Base-by-base conservation (phyloP, 2,888 invertebrate species). In the Hypercompe scribonia region DNA sequence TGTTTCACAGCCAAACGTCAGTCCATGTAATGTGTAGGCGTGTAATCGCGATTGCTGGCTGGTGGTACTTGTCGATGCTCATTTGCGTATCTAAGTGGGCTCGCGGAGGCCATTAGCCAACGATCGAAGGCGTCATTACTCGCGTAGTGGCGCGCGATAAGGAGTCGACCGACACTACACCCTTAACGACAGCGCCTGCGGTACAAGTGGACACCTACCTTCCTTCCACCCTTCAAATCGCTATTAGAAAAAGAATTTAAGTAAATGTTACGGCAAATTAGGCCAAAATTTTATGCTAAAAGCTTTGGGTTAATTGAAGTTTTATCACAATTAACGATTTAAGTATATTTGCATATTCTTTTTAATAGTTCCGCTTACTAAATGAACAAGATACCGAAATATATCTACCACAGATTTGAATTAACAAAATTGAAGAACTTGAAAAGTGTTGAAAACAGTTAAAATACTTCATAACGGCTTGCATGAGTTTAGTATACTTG, bases 41-140 rank as follows among this genome's bases (percentile, higher is more conserved):
- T 86, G 90, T 90, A 90, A 91, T 91, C 88, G 89, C 85, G 89
- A 86, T 87, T 84, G 83, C 80, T 87, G 89, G 82, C 82, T 85
- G 87, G 82, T 84, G 85, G 88, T 85, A 90, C 89, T 92, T 90
- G 90, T 90, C 91, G 93, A 92, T 92, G 95, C 93, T 95, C 95
- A 95, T 95, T 95, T 95, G 95, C 95, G 94, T 95, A 95, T 95
- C 95, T 95, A 94, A 95, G 95, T 94, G 94, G 92, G 90, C 91
- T 91, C 92, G 91, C 90, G 90, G 92, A 92, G 92, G 93, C 95
- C 95, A 95, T 95, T 95, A 95, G 93, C 91, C 90, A 87, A 87
- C 94, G 94, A 95, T 95, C 94, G 94, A 91, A 93, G 93, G 90
- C 91, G 92, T 93, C 95, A 92, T 95, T 95, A 95, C 93, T 93